Conservation (phyloP, 2,797 vertebrate genomes). For the Alectoris magna region DNA sequence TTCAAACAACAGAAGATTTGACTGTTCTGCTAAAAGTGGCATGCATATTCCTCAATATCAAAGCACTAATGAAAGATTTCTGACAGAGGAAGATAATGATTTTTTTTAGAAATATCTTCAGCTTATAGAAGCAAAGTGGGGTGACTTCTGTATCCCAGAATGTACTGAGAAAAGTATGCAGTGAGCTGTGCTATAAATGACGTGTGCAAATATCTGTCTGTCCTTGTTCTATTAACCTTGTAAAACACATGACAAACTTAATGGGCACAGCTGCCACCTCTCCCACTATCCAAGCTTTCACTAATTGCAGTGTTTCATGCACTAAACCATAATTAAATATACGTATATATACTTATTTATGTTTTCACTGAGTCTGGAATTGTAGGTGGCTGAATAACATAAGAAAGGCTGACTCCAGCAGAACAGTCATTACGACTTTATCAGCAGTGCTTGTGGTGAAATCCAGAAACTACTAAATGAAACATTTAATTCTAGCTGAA, state of each 20-base stretch:
- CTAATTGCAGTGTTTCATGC: neutral
- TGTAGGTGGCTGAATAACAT: neutral
- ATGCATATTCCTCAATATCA: neutral
- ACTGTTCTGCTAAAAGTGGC: neutral
- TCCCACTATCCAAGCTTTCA: neutral
- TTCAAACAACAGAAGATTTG: neutral
- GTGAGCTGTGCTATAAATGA: neutral
- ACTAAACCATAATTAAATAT: neutral
- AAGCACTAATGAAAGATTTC: neutral
- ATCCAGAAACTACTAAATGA: neutral
- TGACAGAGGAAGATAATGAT: neutral
- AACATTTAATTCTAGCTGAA: neutral
- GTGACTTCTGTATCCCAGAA: neutral
- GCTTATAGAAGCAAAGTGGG: neutral
- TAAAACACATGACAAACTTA: neutral
- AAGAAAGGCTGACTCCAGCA: neutral
- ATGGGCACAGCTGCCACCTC: neutral
- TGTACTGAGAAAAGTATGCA: neutral
- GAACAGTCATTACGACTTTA: neutral
- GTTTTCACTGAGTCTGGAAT: neutral
- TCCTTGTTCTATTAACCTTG: neutral
- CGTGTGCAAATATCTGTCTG: neutral
- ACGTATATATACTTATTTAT: too few species aligned
- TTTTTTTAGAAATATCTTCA: slow-evolving; percentile 31
- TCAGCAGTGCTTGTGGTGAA: neutral